Percentiles rank a stretch among this genome's conserved stretches.
Conservation (phyloP, 1,140 invertebrate species). For the Psix sp. region DNA sequence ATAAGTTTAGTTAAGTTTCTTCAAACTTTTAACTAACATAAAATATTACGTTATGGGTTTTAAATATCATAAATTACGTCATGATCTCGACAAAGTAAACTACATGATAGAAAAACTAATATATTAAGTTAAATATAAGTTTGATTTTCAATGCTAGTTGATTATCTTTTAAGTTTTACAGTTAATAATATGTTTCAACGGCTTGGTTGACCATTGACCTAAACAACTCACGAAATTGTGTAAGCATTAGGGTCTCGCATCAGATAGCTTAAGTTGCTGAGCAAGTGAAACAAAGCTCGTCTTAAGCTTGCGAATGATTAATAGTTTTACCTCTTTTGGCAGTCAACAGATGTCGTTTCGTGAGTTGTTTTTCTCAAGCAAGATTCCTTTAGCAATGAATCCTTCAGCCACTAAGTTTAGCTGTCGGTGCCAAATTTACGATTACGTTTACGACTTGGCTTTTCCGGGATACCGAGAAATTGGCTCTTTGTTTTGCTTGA, state of each 20-base stretch:
- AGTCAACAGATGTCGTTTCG: slow-evolving; percentile 62
- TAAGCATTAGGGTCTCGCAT: slow-evolving; percentile 40
- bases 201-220: slow-evolving; percentile 53
- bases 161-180: slow-evolving; percentile 57
- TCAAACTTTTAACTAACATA: slow-evolving; percentile 3
- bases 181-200: slow-evolving; percentile 62
- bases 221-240: slow-evolving; percentile 34
- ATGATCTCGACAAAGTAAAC: slow-evolving; percentile 12
- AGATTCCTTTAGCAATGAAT: slow-evolving; percentile 40
- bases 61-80: slow-evolving; percentile 28
- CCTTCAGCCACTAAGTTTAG: slow-evolving; percentile 41
- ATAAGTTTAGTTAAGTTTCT: neutral
- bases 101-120: slow-evolving; percentile 16
- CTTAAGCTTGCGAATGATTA: slow-evolving; percentile 66
- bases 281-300: slow-evolving; percentile 52
- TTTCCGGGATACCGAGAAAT: slow-evolving; percentile 44
- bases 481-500: slow-evolving; percentile 39
- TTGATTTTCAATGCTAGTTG: slow-evolving; percentile 29
- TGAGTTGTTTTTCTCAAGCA: slow-evolving; percentile 50
- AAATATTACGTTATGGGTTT: slow-evolving; percentile 18
- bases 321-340: slow-evolving; percentile 55
- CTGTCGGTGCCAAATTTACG: slow-evolving; percentile 59
- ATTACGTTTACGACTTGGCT: slow-evolving; percentile 57
- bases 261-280: slow-evolving; percentile 47
- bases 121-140: slow-evolving; percentile 40